Evolutionary conservation across 2,888 invertebrate genomes (phyloP), one percentile per base, ranked within the genome.

Genomic region (Ormyrus pomaceus): DNA sequence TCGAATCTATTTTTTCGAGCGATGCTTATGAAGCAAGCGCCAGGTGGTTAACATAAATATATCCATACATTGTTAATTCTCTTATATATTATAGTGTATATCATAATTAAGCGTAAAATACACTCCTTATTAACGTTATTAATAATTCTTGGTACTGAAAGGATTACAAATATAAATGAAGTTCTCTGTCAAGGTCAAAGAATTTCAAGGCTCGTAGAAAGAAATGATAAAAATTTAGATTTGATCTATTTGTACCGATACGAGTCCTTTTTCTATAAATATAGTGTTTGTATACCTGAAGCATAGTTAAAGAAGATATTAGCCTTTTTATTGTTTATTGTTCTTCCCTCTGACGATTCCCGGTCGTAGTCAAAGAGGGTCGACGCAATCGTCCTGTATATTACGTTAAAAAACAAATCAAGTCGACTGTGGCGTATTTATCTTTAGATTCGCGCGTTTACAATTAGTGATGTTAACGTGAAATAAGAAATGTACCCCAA

Each of bases 21-120:
- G 13, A 61, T 53, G 45, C 53, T 64, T 51, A 6, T 46, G 51
- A 78, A 61, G 55, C 10, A 53, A 55, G 59, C 19, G 46, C 53
- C 68, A 62, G 45, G 11, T 55, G 58, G 50, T 66, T 59, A 10
- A 66, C 51, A 51, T 69, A 68, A 64, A 50, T 74, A 74, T 68
- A 73, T 69, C 48, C 73, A n/a, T 62, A 50, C 50, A 79, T 74
- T 79, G 68, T 61, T 79, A 74, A 51, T 53, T 68, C 75, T 75
- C 55, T 61, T 75, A 13, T 65, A 75, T 70, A 76, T 55, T 62
- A 58, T 61, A 75, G 58, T 53, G 9, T 72, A 76, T 56, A 62
- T 76, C 9, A 61, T 71, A 79, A 70, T 66, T 65, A 45, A 66
- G 48, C 10, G 56, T 61, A 61, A 76, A 46, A 61, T 53, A 71